These are phyloP conservation scores for Lateolabrax maculatus DNA, from an alignment of 2,797 vertebrate species.

Conservation along the genomic window DNA sequence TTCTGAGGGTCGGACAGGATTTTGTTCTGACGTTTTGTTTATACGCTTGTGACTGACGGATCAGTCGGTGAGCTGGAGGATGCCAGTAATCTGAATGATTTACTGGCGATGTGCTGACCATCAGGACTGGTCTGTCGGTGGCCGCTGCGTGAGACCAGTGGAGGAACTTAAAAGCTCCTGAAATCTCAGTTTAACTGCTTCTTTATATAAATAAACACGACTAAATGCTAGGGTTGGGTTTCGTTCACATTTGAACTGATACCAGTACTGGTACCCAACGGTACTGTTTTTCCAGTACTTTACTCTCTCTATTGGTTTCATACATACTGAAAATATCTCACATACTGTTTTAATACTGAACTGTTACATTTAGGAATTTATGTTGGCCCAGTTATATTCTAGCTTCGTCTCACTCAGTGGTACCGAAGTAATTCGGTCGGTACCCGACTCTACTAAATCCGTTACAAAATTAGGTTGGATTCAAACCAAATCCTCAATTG, in stretches of 20 bases:
- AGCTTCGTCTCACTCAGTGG: too few species aligned
- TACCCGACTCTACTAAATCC: too few species aligned
- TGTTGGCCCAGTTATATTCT: too few species aligned
- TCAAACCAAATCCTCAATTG: not conserved
- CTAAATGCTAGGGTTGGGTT: too few species aligned
- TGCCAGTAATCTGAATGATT: constrained; percentile 30
- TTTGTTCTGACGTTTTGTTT: not conserved
- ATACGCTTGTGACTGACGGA: not conserved
- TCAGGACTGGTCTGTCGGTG: not conserved
- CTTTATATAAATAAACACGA: not conserved
- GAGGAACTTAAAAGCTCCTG: not conserved
- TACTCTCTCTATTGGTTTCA: too few species aligned
- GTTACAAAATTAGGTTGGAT: not conserved
- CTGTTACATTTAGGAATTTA: too few species aligned
- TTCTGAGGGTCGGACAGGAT: constrained; percentile 4
- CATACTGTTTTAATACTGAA: too few species aligned
- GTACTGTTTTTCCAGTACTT: too few species aligned
- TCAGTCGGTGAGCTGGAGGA: not conserved
- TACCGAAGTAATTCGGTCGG: too few species aligned
- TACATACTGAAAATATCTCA: too few species aligned
- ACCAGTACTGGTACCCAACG: too few species aligned
- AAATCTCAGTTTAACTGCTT: not conserved
- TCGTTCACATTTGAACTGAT: too few species aligned
- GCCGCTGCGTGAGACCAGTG: not conserved
- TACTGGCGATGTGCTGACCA: not conserved